Base-by-base conservation (phyloP, 1,140 invertebrate species). In the Drosophila sturtevanti region DNA sequence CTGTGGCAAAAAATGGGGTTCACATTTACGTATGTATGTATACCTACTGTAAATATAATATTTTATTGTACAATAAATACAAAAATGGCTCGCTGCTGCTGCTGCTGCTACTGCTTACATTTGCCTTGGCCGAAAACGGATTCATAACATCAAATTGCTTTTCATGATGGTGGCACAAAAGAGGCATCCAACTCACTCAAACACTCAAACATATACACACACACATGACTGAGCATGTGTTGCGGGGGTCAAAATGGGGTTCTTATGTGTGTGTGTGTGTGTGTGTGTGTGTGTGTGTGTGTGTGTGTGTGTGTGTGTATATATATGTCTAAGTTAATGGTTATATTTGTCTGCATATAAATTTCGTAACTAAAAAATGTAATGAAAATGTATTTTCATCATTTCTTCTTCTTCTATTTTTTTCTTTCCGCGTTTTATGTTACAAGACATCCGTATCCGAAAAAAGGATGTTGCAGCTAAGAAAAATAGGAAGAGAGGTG, bases 111-210 rank as follows among this genome's bases (percentile, higher is more conserved):
- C 38, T 41, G 38, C 41, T 44, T 44, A 44, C 41, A 21, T 44
- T 86, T 60, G 68, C 75, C 79, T 82, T 86, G 79, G 82, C 79
- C 75, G 63, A 82, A 86, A 86, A 87, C 79, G 82, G 76, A 89
- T 84, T 89, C 84, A 89, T 89, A 89, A 89, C 84, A 84, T 72
- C 70, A 89, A 89, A 89, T 89, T 89, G 84, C 84, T 89, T 89
- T 89, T 80, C 79, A 82, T 74, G 76, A 87, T 68, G 75, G 71
- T 63, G 34, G 41, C 63, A 76, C 76, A 87, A 66, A 86, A 73
- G 73, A 72, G 64, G 65, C 75, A 52, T 21, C 44, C 62, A 41
- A 68, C 59, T 51, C 34, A 51, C 52, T 34, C 56, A 55, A 22
- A 10, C 27, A 44, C 34, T 41, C 16, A 51, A 35, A 37, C 31